These are phyloP conservation scores for Lepidonotus clava DNA, from an alignment of 2,888 invertebrate genomes.

Conservation along the genomic window DNA sequence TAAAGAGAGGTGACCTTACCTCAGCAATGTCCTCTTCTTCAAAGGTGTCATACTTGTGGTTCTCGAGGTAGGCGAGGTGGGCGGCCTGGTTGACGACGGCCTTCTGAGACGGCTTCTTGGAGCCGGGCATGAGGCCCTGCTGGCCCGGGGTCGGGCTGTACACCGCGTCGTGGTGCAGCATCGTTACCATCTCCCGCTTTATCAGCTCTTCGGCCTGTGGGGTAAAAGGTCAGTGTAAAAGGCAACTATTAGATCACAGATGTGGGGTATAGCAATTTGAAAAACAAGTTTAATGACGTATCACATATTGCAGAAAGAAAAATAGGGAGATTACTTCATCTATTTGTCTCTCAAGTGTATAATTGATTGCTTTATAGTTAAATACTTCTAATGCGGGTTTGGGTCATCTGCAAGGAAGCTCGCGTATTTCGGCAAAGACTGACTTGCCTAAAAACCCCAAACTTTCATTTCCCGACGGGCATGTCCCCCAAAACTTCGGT, in stretches of 20 bases:
- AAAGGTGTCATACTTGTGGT: slow-evolving; percentile 91
- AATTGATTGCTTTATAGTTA: too few species aligned
- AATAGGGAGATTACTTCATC: too few species aligned
- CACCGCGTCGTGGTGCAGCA: slow-evolving; percentile 94
- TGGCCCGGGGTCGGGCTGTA: slow-evolving; percentile 85
- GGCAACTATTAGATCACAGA: background rate
- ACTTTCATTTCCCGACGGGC: too few species aligned
- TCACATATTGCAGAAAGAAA: too few species aligned
- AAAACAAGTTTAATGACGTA: too few species aligned
- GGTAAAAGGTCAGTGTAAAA: background rate
- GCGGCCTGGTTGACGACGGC: slow-evolving; percentile 75
- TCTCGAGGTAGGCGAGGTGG: slow-evolving; percentile 88
- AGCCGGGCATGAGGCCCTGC: slow-evolving; percentile 71
- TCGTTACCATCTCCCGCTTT: slow-evolving; percentile 96
- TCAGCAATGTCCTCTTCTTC: slow-evolving; percentile 81
- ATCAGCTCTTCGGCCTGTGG: slow-evolving; percentile 94
- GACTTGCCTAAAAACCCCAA: too few species aligned
- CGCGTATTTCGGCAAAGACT: too few species aligned
- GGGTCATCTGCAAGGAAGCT: too few species aligned
- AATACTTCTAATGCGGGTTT: too few species aligned
- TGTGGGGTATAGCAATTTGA: too few species aligned
- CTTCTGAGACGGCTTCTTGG: slow-evolving; percentile 75
- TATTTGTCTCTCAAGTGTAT: too few species aligned
- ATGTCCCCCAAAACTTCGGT: too few species aligned
- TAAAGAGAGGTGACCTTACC: slow-evolving; percentile 68